These are phyloP conservation scores for Artemia franciscana DNA, from an alignment of 1,140 invertebrate genomes.

Conservation along the genomic window DNA sequence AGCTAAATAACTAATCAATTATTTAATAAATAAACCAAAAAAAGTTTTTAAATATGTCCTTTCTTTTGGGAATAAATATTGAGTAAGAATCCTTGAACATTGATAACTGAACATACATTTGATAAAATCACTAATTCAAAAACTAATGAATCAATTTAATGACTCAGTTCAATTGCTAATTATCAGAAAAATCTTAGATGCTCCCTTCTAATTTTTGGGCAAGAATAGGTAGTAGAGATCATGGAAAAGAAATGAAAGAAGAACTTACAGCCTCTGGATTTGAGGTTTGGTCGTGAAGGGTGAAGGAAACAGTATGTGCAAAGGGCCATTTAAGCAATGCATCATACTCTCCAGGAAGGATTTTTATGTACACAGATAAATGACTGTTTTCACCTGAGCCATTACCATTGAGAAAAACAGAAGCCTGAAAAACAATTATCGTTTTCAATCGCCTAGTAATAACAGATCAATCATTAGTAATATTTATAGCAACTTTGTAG, in stretches of 20 bases:
- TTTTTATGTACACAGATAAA: conserved; percentile 80
- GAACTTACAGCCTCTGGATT: conserved; percentile 29
- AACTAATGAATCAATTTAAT: conserved; percentile 69
- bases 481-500: too few relatives aligned
- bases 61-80: conserved; percentile 80
- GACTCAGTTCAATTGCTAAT: conserved; percentile 84
- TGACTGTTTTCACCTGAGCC: conserved; percentile 75
- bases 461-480: background rate
- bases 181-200: too few relatives aligned
- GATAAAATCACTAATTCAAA: conserved; percentile 77
- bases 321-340: conserved; percentile 84
- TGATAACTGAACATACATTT: conserved; percentile 78
- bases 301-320: conserved; percentile 73
- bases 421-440: conserved; percentile 38
- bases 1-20: too few relatives aligned
- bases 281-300: conserved; percentile 69
- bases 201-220: too few relatives aligned
- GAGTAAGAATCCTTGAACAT: conserved; percentile 81
- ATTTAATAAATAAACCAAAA: too few relatives aligned
- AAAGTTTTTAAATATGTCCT: too few relatives aligned
- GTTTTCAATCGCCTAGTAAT: background rate
- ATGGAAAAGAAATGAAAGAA: conserved; percentile 38
- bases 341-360: conserved; percentile 81
- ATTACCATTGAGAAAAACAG: conserved; percentile 80
- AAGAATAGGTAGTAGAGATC: conserved; percentile 80